Evolutionary conservation across 92 coral and sea anemone species (phyloP).

Genomic region (Virgularia gustaviana): DNA sequence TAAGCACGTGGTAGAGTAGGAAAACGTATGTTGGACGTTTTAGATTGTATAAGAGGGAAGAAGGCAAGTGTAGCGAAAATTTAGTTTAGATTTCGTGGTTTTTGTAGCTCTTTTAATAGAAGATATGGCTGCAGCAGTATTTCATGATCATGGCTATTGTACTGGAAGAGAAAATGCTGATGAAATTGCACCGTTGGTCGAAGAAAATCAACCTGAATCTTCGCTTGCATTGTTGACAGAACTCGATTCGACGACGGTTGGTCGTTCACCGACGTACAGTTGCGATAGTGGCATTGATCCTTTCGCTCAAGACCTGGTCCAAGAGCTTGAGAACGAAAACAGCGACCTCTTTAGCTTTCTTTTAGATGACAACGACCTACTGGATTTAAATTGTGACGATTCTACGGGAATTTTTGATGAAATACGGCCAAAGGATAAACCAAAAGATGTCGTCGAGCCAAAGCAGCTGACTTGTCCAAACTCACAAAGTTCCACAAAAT

Average conservation of each 20-base stretch:
- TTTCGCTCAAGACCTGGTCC: conserved; percentile 41
- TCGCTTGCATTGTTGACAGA: not conserved
- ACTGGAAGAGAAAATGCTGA: not conserved
- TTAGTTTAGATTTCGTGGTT: not conserved
- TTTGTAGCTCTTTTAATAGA: not conserved
- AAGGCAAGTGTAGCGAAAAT: too few species aligned
- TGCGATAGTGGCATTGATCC: conserved; percentile 90
- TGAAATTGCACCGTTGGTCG: conserved; percentile 2
- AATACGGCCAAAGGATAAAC: not conserved
- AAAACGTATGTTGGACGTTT: too few species aligned
- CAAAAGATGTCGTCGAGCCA: not conserved
- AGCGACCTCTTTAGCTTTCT: conserved; percentile 39
- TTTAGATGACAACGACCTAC: conserved; percentile 51
- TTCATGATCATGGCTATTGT: conserved; percentile 83
- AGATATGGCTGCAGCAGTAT: not conserved
- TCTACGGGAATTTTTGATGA: not conserved
- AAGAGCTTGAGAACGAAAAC: conserved; percentile 43
- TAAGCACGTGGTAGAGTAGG: too few species aligned
- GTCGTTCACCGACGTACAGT: conserved; percentile 88
- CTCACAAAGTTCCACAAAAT: too few species aligned
- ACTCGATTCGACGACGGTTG: too few species aligned
- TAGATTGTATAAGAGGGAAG: too few species aligned
- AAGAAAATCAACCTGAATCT: not conserved
- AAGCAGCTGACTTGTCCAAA: too few species aligned
- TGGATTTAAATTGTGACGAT: too few species aligned